These are phyloP conservation scores for Otis tarda DNA, from an alignment of 2,113 vertebrate genomes.

Conservation along the genomic window DNA sequence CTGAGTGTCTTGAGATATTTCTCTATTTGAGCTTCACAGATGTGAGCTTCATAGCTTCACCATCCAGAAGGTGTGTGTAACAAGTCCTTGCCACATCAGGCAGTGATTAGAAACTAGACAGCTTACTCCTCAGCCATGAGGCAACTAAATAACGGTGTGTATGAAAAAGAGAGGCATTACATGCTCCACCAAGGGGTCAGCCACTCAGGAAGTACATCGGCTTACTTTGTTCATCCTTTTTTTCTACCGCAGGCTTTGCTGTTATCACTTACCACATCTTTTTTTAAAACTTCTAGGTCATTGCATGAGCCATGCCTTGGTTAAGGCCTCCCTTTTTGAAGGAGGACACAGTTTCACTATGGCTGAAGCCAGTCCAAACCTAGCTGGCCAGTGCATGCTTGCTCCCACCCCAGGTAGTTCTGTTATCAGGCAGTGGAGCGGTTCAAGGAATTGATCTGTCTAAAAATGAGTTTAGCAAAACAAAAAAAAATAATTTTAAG, in stretches of 20 bases:
- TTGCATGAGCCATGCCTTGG: not conserved
- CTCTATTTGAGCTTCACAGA: not conserved
- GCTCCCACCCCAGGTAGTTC: not conserved
- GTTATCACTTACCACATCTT: not conserved
- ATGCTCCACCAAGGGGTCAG: fast-evolving
- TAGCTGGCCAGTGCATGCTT: fast-evolving
- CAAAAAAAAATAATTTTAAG: not conserved
- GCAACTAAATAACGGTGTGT: not conserved
- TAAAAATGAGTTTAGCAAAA: not conserved
- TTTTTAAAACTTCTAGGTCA: not conserved
- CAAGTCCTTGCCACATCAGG: not conserved
- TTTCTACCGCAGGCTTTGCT: not conserved
- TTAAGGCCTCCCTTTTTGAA: not conserved
- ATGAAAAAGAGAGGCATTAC: not conserved
- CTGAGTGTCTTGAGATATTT: not conserved
- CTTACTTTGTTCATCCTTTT: not conserved
- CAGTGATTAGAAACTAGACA: not conserved
- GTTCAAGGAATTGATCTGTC: not conserved
- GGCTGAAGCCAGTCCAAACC: not conserved
- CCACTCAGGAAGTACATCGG: not conserved
- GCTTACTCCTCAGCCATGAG: not conserved
- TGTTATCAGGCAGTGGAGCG: not conserved
- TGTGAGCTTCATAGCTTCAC: not conserved
- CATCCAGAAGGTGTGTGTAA: not conserved
- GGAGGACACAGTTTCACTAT: not conserved